Percentiles rank a stretch among this genome's conserved stretches.
Evolutionary conservation across 2,113 vertebrate species (phyloP).

Genomic region (Catharus minimus): DNA sequence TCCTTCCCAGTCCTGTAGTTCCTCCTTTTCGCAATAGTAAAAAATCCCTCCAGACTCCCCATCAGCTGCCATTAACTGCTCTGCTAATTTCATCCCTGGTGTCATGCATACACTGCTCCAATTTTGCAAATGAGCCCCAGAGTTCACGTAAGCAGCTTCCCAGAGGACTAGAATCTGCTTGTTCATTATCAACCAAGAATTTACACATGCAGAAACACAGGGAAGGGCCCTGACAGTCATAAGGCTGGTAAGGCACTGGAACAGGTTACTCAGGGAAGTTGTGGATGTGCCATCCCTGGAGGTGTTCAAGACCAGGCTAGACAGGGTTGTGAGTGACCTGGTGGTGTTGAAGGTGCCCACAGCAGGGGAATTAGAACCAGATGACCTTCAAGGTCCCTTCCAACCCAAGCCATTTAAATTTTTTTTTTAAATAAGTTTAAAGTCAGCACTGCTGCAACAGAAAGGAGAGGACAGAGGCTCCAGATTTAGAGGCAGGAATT

Average conservation of each 20-base stretch:
- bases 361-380: background rate
- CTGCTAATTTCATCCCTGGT: background rate
- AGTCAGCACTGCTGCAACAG: background rate
- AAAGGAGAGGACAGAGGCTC: background rate
- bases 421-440: background rate
- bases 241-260: background rate
- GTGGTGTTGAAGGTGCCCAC: background rate
- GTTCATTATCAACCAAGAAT: background rate
- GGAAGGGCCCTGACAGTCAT: background rate
- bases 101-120: accelerated
- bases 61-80: background rate
- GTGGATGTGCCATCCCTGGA: background rate
- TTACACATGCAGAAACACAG: background rate
- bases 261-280: background rate
- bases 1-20: background rate
- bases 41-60: background rate
- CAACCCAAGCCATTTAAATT: background rate
- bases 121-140: background rate
- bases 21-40: background rate
- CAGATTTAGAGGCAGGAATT: background rate
- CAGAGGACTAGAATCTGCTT: background rate
- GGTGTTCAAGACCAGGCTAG: background rate
- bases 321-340: accelerated
- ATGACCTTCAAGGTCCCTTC: background rate
- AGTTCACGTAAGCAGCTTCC: background rate